Evolutionary conservation across 2,113 vertebrate genomes (phyloP), one percentile per base, ranked within the genome.

Genomic region (Puffinus mauretanicus): DNA sequence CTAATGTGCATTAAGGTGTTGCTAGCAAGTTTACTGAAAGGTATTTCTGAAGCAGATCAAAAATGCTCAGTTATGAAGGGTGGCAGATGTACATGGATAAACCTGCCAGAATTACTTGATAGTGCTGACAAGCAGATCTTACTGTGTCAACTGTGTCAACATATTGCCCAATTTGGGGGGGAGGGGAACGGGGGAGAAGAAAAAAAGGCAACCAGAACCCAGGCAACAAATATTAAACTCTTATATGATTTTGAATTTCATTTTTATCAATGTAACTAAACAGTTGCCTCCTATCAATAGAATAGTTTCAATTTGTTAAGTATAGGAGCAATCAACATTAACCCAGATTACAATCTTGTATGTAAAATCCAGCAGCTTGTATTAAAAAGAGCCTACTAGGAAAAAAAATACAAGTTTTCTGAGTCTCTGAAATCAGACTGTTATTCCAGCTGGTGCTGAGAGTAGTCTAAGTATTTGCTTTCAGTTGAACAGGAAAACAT

Each of bases 111-210:
- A 96, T 88, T 72, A 71, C 92, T 80, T 82, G 73, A 92, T 55
- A 93, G 40, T 67, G 92, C 95, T 96, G 90, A 95, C 73, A 93
- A 92, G 79, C 64, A 97, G 85, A 96, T 93, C 32, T 83, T 80
- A 79, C 61, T 90, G 55, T 82, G 94, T 94, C 84, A 91, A 78
- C 44, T 66, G 17, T 44, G 55, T 80, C 76, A 97, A 94, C 73
- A 92, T 70, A 92, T 92, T 95, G 80, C 82, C 75, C 82, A 94
- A 75, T 91, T 76, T 78, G 6, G 14, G 40, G 7, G 14, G 3
- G 26, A 20, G 25, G 10, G 24, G 12, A 12, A 9, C 25, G 18
- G 42, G 7, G 11, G 34, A 42, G 16, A 36, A 58, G 15, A 4
- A 44, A 66, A 54, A 80, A 55, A 67, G 6, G 54, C 57, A 86